Evolutionary conservation across 2,113 vertebrate species (phyloP).

Genomic region (Platichthys stellatus): DNA sequence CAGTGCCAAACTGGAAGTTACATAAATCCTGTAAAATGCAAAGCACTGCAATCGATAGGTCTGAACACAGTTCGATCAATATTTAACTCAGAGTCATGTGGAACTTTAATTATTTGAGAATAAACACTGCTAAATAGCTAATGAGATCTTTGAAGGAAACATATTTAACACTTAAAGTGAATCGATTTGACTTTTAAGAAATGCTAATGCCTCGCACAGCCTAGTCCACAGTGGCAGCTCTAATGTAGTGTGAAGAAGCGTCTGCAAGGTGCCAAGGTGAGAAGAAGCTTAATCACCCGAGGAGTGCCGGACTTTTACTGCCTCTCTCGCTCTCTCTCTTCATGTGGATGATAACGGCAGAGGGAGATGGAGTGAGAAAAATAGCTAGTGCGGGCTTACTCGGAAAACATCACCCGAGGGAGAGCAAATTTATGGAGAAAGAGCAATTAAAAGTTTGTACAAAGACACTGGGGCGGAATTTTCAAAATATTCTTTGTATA

Average conservation of each 20-base stretch:
- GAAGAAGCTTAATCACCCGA: constrained; percentile 46
- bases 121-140: constrained; percentile 69
- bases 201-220: constrained; percentile 41
- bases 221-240: constrained; percentile 15
- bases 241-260: constrained; percentile 56
- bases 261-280: constrained; percentile 46
- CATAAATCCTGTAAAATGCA: constrained; percentile 59
- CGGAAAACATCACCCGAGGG: constrained; percentile 56
- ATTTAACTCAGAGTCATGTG: constrained; percentile 63
- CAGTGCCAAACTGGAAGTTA: constrained; percentile 42
- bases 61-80: constrained; percentile 65
- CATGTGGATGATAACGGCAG: constrained; percentile 41
- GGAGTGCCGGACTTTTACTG: constrained; percentile 46
- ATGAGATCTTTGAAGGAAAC: constrained; percentile 59
- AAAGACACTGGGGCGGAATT: constrained; percentile 63
- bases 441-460: constrained; percentile 77
- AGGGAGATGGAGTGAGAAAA: constrained; percentile 52
- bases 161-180: constrained; percentile 57
- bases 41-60: constrained; percentile 58
- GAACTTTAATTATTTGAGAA: constrained; percentile 70
- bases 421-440: constrained; percentile 67
- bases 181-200: constrained; percentile 68
- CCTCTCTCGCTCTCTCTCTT: constrained; percentile 38
- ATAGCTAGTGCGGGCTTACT: constrained; percentile 40
- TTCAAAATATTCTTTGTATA: constrained; percentile 56